Conservation (phyloP, 2,797 vertebrate genomes). For the Sebastiscus tertius region DNA sequence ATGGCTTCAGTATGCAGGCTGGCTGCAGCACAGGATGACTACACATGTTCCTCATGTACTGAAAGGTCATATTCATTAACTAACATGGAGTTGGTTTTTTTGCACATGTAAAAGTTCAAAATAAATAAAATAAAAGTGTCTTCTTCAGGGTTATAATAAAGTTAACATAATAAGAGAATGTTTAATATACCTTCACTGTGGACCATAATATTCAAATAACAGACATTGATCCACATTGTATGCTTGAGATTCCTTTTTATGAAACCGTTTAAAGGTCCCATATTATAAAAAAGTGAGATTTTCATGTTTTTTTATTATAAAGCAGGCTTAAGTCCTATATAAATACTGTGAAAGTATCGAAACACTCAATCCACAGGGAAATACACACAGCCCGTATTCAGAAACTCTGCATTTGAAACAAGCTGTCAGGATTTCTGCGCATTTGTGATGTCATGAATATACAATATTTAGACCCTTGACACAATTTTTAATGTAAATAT, state of each 20-base stretch:
- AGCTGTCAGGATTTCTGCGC: too few species aligned
- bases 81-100: too few species aligned
- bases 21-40: background rate
- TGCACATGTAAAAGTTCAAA: background rate
- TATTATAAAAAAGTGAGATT: too few species aligned
- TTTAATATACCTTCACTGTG: background rate
- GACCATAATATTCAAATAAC: background rate
- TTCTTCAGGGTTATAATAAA: background rate
- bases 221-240: background rate
- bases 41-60: background rate
- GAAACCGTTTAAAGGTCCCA: background rate
- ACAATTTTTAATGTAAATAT: too few species aligned
- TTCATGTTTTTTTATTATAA: too few species aligned
- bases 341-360: too few species aligned
- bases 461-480: too few species aligned
- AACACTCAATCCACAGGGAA: too few species aligned
- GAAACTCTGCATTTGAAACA: too few species aligned
- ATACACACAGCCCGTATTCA: too few species aligned
- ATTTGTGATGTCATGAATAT: too few species aligned
- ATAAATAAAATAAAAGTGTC: background rate
- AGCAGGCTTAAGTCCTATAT: too few species aligned
- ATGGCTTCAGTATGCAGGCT: constrained; percentile 21
- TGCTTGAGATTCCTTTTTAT: background rate
- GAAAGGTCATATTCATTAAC: background rate
- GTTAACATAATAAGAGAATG: background rate